phyloP scores from a whole-genome alignment of 1,140 invertebrate species.

The Achatina immaculata region DNA sequence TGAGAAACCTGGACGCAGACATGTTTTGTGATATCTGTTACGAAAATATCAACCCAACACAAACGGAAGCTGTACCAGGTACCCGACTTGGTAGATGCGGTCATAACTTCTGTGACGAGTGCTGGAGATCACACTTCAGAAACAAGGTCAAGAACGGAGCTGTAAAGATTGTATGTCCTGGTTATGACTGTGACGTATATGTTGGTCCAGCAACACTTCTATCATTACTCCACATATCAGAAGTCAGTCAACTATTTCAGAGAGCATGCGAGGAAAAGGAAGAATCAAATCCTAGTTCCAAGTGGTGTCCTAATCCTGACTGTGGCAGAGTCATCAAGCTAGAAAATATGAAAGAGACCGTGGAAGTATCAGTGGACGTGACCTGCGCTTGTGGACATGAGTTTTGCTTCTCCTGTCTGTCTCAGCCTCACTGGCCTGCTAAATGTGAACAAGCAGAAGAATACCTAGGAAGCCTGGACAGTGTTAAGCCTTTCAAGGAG shows the following conservation, averaged over 20 bases:
- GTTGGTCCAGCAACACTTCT: slow-evolving; percentile 47
- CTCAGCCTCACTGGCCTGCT: slow-evolving; percentile 53
- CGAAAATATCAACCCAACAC: slow-evolving; percentile 43
- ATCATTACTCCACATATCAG: slow-evolving; percentile 44
- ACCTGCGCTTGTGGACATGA: slow-evolving; percentile 49
- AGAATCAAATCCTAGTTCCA: slow-evolving; percentile 26
- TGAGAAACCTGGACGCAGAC: neutral
- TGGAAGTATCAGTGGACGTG: slow-evolving; percentile 19
- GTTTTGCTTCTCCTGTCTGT: slow-evolving; percentile 53
- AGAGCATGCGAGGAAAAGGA: slow-evolving; percentile 37
- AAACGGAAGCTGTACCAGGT: slow-evolving; percentile 5
- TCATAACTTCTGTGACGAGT: slow-evolving; percentile 57
- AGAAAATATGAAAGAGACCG: neutral
- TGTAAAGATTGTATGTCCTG: slow-evolving; percentile 45
- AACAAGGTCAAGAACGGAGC: slow-evolving; percentile 25
- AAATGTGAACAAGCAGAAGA: slow-evolving; percentile 43
- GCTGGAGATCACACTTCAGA: slow-evolving; percentile 52
- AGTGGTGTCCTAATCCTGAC: slow-evolving; percentile 57
- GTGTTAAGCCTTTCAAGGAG: neutral
- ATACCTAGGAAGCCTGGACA: slow-evolving; percentile 40
- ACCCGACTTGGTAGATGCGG: slow-evolving; percentile 50
- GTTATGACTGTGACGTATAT: slow-evolving; percentile 47
- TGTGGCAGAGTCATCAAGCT: slow-evolving; percentile 52
- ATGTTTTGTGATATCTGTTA: slow-evolving; percentile 46
- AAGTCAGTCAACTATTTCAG: slow-evolving; percentile 39